phyloP scores from a whole-genome alignment of 2,113 vertebrate species.

The Alligator sinensis region DNA sequence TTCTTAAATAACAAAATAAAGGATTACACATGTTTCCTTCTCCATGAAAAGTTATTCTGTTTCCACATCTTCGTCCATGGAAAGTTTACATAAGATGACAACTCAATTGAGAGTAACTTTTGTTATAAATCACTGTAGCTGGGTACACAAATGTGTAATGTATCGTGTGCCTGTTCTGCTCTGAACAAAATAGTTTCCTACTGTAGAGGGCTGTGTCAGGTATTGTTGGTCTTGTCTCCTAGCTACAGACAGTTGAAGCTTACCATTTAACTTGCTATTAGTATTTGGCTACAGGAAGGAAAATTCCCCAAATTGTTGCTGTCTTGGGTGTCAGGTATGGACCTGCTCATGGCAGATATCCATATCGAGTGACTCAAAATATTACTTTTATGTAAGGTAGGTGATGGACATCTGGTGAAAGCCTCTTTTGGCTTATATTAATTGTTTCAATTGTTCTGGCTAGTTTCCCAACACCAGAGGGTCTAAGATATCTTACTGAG shows the following conservation, averaged over 20 bases:
- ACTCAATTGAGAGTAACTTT: conserved; percentile 50
- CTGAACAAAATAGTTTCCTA: conserved; percentile 42
- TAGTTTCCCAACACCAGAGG: background rate
- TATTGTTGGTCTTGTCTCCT: background rate
- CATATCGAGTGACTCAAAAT: background rate
- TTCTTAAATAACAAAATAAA: background rate
- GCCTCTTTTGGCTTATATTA: background rate
- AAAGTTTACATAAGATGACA: conserved; percentile 50
- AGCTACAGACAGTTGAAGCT: background rate
- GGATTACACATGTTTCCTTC: background rate
- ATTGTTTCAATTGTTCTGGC: background rate
- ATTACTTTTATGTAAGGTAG: background rate
- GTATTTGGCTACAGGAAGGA: fast-evolving
- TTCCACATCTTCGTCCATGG: background rate
- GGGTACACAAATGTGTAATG: background rate
- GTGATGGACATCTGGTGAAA: background rate
- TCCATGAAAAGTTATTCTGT: conserved; percentile 16
- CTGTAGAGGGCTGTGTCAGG: background rate
- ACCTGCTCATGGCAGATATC: conserved; percentile 11
- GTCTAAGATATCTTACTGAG: background rate
- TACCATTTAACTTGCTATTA: background rate
- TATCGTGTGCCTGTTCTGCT: background rate
- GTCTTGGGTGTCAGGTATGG: background rate
- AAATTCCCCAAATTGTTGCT: background rate
- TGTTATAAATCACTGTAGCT: background rate